These are phyloP conservation scores for Datnioides undecimradiatus DNA, from an alignment of 2,113 vertebrate species.

Conservation along the genomic window DNA sequence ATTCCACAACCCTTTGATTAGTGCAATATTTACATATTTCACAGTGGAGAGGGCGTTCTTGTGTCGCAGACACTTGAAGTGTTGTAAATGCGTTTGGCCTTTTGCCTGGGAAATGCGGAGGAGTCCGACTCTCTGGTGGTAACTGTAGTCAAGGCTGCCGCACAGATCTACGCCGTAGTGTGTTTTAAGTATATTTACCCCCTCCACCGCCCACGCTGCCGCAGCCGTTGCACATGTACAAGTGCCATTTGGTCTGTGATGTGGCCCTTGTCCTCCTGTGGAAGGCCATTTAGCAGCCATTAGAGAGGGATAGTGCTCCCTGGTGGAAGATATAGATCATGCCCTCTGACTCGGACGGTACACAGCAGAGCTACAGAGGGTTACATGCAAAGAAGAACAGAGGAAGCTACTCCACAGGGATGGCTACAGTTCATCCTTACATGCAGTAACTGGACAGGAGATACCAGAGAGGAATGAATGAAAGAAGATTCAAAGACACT, in stretches of 20 bases:
- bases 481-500: neutral
- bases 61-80: conserved; percentile 90
- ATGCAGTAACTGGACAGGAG: neutral
- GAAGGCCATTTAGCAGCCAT: conserved; percentile 69
- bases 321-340: conserved; percentile 77
- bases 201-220: conserved; percentile 28
- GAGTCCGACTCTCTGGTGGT: conserved; percentile 74
- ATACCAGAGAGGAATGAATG: neutral
- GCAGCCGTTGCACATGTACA: conserved; percentile 48
- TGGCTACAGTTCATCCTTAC: neutral
- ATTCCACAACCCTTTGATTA: conserved; percentile 96
- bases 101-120: conserved; percentile 88
- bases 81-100: conserved; percentile 95
- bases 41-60: conserved; percentile 85
- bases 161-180: conserved; percentile 53
- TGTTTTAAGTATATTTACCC: conserved; percentile 74
- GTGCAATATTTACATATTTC: conserved; percentile 95
- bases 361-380: conserved; percentile 24
- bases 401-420: conserved; percentile 3
- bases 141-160: conserved; percentile 70
- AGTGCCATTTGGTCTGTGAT: conserved; percentile 65
- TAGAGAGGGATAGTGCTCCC: conserved; percentile 79
- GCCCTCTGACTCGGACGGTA: conserved; percentile 56
- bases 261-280: conserved; percentile 63
- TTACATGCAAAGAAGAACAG: conserved; percentile 8